Evolutionary conservation across 2,797 vertebrate genomes (phyloP).

Genomic region (Novumbra hubbsi): DNA sequence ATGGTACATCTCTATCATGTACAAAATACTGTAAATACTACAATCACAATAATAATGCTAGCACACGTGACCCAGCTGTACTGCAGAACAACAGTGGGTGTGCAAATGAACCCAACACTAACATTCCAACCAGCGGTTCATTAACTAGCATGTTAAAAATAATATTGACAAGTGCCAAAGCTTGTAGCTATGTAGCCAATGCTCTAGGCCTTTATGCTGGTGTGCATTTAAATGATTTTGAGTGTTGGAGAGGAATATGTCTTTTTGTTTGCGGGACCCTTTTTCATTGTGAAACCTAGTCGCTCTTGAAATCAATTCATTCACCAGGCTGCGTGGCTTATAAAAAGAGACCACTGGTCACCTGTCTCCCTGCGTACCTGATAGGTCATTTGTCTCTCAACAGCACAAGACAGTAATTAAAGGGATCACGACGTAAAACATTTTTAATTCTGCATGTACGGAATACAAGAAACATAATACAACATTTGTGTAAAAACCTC

Average conservation of each 20-base stretch:
- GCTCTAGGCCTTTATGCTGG: neutral
- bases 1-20: neutral
- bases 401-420: neutral
- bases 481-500: no score
- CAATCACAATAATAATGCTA: neutral
- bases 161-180: neutral
- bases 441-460: no score
- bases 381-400: neutral
- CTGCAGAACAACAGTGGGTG: neutral
- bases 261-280: neutral
- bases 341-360: neutral
- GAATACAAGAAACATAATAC: no score
- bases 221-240: neutral
- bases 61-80: neutral
- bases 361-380: neutral
- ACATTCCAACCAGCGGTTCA: neutral
- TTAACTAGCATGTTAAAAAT: neutral
- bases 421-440: neutral
- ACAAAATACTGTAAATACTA: neutral
- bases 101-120: neutral
- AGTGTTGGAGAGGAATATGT: neutral
- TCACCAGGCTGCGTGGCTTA: neutral
- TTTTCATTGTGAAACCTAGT: neutral
- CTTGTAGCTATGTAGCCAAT: neutral
- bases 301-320: neutral